Conservation (phyloP, 2,797 vertebrate genomes). For the Mareca penelope region DNA sequence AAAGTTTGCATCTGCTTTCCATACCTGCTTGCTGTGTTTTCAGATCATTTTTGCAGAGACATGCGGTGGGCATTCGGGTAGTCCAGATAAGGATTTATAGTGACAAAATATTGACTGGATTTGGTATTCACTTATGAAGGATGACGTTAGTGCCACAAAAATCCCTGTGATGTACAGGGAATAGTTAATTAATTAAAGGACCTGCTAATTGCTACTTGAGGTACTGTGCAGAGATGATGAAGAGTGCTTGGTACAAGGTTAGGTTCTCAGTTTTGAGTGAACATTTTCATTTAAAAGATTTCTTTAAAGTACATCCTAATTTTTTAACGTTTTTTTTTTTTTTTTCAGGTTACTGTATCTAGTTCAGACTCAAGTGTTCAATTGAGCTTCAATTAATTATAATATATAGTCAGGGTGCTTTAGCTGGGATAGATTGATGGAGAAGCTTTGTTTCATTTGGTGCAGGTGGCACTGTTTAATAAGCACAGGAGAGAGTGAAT, state of each 20-base stretch:
- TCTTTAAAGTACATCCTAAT: slow-evolving; percentile 75
- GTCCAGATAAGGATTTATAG: slow-evolving; percentile 57
- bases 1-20: slow-evolving; percentile 26
- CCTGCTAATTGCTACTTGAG: slow-evolving; percentile 81
- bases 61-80: slow-evolving; percentile 46
- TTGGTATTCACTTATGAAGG: slow-evolving; percentile 73
- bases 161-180: slow-evolving; percentile 75
- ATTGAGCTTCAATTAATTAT: slow-evolving; percentile 81
- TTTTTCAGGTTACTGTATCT: slow-evolving; percentile 70
- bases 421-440: slow-evolving; percentile 76
- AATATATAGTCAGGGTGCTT: slow-evolving; percentile 78
- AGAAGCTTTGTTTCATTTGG: slow-evolving; percentile 81
- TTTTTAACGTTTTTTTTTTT: slow-evolving; percentile 73
- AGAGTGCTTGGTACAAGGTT: slow-evolving; percentile 73
- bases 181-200: slow-evolving; percentile 82
- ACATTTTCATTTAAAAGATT: slow-evolving; percentile 74
- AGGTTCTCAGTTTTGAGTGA: slow-evolving; percentile 69
- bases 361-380: slow-evolving; percentile 76
- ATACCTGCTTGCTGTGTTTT: slow-evolving; percentile 39
- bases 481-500: slow-evolving; percentile 81
- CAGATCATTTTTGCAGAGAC: background rate
- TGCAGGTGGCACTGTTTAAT: slow-evolving; percentile 84
- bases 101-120: slow-evolving; percentile 81
- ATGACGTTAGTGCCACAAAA: slow-evolving; percentile 76
- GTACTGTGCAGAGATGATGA: slow-evolving; percentile 75